Evolutionary conservation across 2,113 vertebrate species (phyloP).

Genomic region (Rhadina sibilatrix): DNA sequence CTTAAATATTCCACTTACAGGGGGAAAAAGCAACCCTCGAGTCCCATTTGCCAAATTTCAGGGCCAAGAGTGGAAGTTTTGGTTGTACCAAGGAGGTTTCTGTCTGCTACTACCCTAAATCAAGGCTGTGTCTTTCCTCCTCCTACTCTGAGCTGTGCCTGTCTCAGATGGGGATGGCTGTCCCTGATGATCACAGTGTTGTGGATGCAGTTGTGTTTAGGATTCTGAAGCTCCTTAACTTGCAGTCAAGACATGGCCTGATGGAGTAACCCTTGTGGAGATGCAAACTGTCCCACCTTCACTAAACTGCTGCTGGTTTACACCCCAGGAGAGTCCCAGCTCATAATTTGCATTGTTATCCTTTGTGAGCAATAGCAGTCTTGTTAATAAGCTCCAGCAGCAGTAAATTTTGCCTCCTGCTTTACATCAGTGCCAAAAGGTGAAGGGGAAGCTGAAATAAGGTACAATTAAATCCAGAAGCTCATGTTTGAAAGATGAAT

Average conservation of each 20-base stretch:
- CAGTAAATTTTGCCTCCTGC: constrained; percentile 6
- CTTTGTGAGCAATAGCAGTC: background rate
- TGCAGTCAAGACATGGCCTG: background rate
- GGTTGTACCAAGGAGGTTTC: background rate
- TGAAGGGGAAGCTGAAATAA: background rate
- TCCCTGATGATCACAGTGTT: background rate
- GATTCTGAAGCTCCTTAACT: background rate
- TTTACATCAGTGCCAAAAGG: background rate
- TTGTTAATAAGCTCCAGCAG: background rate
- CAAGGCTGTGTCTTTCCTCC: background rate
- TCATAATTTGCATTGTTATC: background rate
- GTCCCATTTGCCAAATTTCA: background rate
- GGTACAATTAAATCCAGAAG: background rate
- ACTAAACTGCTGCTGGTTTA: background rate
- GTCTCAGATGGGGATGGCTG: background rate
- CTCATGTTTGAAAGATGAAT: background rate
- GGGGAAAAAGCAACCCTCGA: rapidly evolving
- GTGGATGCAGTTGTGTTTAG: background rate
- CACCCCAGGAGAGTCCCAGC: background rate
- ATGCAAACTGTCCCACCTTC: background rate
- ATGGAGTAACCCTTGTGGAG: background rate
- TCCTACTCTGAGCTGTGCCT: rapidly evolving
- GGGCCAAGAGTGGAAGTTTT: background rate
- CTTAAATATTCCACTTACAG: background rate
- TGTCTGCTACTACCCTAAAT: background rate